A percentile compares a stretch with the other conserved stretches of the same genome.
phyloP scores from a whole-genome alignment of 2,888 invertebrate genomes.

The Oscheius sp. region DNA sequence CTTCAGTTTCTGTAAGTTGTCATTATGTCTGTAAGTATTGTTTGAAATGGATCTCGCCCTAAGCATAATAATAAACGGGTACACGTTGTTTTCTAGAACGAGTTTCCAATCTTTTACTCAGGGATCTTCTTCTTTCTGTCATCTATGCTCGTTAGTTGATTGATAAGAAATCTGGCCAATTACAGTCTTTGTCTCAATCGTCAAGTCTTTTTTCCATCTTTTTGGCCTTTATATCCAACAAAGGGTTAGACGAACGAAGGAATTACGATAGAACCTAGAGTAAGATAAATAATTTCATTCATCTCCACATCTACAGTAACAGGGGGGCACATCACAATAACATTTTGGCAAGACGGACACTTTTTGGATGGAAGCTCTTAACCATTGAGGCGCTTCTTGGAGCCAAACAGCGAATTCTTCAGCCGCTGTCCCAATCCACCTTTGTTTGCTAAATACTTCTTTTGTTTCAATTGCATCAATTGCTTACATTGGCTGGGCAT shows the following conservation, averaged over 20 bases:
- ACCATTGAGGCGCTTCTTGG: constrained; percentile 64
- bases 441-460: constrained; percentile 39
- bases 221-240: too few species aligned
- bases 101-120: too few species aligned
- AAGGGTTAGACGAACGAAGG: too few species aligned
- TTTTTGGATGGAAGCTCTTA: constrained; percentile 30
- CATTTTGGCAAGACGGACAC: constrained; percentile 27
- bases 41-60: constrained; percentile 2
- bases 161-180: too few species aligned
- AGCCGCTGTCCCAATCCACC: constrained; percentile 68
- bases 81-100: background rate
- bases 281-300: background rate
- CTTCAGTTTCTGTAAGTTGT: constrained; percentile 8
- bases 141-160: too few species aligned
- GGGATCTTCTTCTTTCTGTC: too few species aligned
- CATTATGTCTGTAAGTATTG: constrained; percentile 27
- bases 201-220: too few species aligned
- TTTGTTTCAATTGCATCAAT: background rate
- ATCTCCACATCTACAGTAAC: constrained; percentile 18
- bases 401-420: constrained; percentile 71
- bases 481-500: constrained; percentile 42
- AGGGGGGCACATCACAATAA: constrained; percentile 17
- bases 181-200: too few species aligned
- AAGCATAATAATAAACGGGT: constrained; percentile 14
- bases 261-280: too few species aligned